phyloP scores from a whole-genome alignment of 2,797 vertebrate species.

The Sebastes steindachneri region DNA sequence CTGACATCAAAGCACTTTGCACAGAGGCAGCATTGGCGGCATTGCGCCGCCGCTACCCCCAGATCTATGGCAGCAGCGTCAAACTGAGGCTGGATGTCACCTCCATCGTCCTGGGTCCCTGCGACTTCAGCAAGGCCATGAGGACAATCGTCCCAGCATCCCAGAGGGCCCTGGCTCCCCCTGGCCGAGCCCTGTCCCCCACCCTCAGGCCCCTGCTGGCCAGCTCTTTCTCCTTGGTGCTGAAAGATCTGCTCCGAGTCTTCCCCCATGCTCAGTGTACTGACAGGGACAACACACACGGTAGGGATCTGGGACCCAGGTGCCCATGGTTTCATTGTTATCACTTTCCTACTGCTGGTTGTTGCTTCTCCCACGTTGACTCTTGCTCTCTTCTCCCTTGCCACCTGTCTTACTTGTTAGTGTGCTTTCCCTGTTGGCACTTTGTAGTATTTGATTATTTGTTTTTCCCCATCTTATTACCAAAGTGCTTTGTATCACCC shows the following conservation, averaged over 20 bases:
- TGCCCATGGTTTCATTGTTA: not conserved
- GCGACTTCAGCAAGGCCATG: slow-evolving; percentile 95
- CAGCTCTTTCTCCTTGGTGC: slow-evolving; percentile 86
- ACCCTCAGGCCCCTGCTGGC: slow-evolving; percentile 92
- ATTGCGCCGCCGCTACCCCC: slow-evolving; percentile 94
- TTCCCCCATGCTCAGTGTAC: slow-evolving; percentile 95
- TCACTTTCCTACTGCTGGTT: not conserved
- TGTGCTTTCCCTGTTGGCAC: slow-evolving; percentile 13
- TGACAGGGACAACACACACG: slow-evolving; percentile 89
- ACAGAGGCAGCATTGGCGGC: slow-evolving; percentile 96
- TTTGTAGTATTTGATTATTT: slow-evolving; percentile 23
- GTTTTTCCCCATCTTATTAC: slow-evolving; percentile 18
- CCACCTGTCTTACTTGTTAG: slow-evolving; percentile 24
- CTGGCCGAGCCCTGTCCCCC: slow-evolving; percentile 91
- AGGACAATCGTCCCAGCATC: slow-evolving; percentile 96
- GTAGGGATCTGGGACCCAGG: slow-evolving; percentile 69
- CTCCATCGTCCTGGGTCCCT: slow-evolving; percentile 92
- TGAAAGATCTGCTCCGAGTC: slow-evolving; percentile 91
- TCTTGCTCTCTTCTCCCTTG: not conserved
- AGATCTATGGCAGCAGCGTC: slow-evolving; percentile 97
- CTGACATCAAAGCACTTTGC: slow-evolving; percentile 99
- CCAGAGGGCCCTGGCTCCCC: slow-evolving; percentile 91
- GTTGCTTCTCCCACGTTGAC: not conserved
- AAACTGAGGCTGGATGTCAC: slow-evolving; percentile 94
- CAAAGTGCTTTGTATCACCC: slow-evolving; percentile 21